phyloP scores from a whole-genome alignment of 2,113 vertebrate genomes.

The Sander lucioperca region DNA sequence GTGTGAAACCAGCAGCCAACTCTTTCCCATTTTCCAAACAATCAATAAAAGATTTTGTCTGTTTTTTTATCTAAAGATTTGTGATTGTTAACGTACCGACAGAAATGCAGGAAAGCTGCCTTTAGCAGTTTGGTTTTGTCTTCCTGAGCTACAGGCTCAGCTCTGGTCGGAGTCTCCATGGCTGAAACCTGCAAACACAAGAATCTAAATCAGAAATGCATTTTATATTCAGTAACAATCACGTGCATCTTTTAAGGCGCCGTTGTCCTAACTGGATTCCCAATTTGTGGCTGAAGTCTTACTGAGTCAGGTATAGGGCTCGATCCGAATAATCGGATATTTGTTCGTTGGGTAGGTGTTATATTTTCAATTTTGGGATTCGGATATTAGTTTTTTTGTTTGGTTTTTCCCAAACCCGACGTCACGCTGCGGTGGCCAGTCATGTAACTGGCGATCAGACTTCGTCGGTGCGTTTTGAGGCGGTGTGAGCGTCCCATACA shows the following conservation, averaged over 20 bases:
- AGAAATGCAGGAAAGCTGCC: constrained; percentile 95
- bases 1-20: neutral
- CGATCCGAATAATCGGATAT: too few relatives aligned
- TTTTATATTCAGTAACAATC: neutral
- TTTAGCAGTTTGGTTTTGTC: constrained; percentile 94
- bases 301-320: too few relatives aligned
- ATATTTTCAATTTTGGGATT: too few relatives aligned
- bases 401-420: too few relatives aligned
- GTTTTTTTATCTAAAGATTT: neutral
- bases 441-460: too few relatives aligned
- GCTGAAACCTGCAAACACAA: constrained; percentile 80
- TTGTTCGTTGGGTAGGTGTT: too few relatives aligned
- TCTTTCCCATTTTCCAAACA: neutral
- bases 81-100: constrained; percentile 84
- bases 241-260: neutral
- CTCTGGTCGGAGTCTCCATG: constrained; percentile 83
- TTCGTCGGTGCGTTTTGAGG: too few relatives aligned
- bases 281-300: too few relatives aligned
- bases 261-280: neutral
- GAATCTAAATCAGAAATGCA: neutral
- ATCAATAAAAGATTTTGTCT: neutral
- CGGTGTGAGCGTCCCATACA: too few relatives aligned
- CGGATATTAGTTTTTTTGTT: too few relatives aligned
- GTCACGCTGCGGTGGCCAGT: too few relatives aligned
- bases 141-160: constrained; percentile 87